These are phyloP conservation scores for Puntigrus tetrazona DNA, from an alignment of 2,113 vertebrate species.

Conservation along the genomic window DNA sequence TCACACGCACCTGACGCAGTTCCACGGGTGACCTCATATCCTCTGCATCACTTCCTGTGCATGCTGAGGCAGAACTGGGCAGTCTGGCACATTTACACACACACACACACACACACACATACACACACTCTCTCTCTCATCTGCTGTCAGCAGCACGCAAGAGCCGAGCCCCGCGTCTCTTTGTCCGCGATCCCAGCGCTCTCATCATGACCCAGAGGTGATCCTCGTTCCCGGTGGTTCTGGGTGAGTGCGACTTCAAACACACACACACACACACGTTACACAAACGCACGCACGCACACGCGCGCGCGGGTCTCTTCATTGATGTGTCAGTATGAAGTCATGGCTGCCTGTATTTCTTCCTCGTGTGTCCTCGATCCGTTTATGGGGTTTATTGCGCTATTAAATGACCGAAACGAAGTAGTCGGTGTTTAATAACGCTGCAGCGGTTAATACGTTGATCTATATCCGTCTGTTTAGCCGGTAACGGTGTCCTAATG, in stretches of 20 bases:
- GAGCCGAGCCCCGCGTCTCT: background rate
- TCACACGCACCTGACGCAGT: background rate
- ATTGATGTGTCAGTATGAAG: constrained; percentile 33
- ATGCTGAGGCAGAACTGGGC: constrained; percentile 68
- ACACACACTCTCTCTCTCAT: constrained; percentile 47
- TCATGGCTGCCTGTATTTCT: constrained; percentile 41
- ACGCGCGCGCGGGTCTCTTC: background rate
- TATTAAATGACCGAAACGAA: background rate
- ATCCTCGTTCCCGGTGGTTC: constrained; percentile 79
- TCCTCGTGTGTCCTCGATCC: background rate
- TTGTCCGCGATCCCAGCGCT: constrained; percentile 56
- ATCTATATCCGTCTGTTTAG: background rate
- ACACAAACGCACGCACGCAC: background rate
- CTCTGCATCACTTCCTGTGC: constrained; percentile 68
- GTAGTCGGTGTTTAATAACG: background rate
- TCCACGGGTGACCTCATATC: constrained; percentile 61
- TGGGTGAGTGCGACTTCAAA: constrained; percentile 67
- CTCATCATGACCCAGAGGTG: constrained; percentile 78
- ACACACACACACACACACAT: constrained; percentile 39
- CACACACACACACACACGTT: background rate
- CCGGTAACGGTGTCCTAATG: background rate
- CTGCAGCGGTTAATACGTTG: background rate
- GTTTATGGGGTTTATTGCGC: background rate
- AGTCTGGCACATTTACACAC: constrained; percentile 61
- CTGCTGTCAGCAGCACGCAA: constrained; percentile 64